These are phyloP conservation scores for Ichneumon xanthorius DNA, from an alignment of 2,888 invertebrate genomes.

Conservation along the genomic window DNA sequence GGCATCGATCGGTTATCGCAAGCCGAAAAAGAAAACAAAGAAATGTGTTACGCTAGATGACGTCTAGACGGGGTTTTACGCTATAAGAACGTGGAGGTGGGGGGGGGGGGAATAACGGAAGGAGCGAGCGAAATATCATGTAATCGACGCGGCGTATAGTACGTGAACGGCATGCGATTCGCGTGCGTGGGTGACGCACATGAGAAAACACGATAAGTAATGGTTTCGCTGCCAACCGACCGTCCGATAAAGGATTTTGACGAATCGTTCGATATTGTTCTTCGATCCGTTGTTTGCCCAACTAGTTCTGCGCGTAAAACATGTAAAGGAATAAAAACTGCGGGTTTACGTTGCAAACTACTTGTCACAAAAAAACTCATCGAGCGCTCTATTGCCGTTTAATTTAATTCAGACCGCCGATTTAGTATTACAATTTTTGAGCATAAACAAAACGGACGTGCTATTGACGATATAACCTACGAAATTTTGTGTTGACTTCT, in stretches of 20 bases:
- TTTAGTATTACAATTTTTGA: not conserved
- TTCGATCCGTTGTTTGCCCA: not conserved
- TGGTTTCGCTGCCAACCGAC: constrained; percentile 27
- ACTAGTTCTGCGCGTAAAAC: not conserved
- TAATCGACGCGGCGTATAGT: constrained; percentile 36
- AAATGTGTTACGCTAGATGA: constrained; percentile 7
- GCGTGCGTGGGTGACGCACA: constrained; percentile 59
- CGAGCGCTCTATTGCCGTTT: not conserved
- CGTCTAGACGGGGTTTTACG: constrained; percentile 11
- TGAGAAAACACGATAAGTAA: constrained; percentile 60
- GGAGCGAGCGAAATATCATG: constrained; percentile 18
- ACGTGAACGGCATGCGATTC: constrained; percentile 49
- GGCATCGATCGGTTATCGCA: constrained; percentile 50
- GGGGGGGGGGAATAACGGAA: not conserved
- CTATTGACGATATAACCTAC: constrained; percentile 9
- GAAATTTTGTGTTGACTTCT: not conserved
- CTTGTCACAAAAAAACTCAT: not conserved
- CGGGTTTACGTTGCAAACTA: not conserved
- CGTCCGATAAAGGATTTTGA: constrained; percentile 11
- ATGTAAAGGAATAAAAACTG: not conserved
- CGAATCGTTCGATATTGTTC: constrained; percentile 45
- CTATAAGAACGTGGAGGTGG: not conserved
- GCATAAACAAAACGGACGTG: constrained; percentile 1
- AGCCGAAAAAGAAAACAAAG: constrained; percentile 33
- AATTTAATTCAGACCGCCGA: not conserved